Evolutionary conservation across 2,888 invertebrate species (phyloP).

Genomic region (Nasonia oneida): DNA sequence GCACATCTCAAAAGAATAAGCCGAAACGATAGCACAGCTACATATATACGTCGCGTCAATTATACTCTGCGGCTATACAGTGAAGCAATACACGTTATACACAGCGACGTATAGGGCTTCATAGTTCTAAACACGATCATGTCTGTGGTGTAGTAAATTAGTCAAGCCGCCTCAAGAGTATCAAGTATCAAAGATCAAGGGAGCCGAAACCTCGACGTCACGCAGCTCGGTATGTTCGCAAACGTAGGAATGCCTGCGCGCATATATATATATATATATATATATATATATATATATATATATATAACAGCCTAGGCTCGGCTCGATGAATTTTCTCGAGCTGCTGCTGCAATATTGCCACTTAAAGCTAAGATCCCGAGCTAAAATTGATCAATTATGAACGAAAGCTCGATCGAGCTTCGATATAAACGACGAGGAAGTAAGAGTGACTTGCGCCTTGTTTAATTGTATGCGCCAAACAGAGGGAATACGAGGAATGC

Average conservation of each 20-base stretch:
- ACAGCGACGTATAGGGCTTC: neutral
- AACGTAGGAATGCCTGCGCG: conserved; percentile 4
- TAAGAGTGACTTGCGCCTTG: too few relatives aligned
- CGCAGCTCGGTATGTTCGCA: neutral
- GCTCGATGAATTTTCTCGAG: neutral
- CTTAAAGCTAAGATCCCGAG: neutral
- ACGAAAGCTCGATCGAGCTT: neutral
- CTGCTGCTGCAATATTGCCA: conserved; percentile 1
- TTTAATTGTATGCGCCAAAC: too few relatives aligned
- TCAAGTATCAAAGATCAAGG: conserved; percentile 45
- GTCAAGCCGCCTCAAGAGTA: conserved; percentile 44
- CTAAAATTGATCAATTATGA: neutral
- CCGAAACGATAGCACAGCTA: neutral
- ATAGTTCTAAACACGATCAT: conserved; percentile 50
- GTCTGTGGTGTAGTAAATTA: conserved; percentile 41
- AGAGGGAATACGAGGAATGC: too few relatives aligned
- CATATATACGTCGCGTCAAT: neutral
- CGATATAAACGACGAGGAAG: neutral
- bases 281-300: neutral
- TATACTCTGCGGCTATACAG: conserved; percentile 24
- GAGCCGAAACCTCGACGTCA: neutral
- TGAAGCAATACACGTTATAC: neutral
- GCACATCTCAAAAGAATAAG: neutral
- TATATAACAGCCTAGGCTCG: neutral
- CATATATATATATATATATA: too few relatives aligned